phyloP scores from a whole-genome alignment of 1,140 invertebrate species.

The Asbolus verrucosus region DNA sequence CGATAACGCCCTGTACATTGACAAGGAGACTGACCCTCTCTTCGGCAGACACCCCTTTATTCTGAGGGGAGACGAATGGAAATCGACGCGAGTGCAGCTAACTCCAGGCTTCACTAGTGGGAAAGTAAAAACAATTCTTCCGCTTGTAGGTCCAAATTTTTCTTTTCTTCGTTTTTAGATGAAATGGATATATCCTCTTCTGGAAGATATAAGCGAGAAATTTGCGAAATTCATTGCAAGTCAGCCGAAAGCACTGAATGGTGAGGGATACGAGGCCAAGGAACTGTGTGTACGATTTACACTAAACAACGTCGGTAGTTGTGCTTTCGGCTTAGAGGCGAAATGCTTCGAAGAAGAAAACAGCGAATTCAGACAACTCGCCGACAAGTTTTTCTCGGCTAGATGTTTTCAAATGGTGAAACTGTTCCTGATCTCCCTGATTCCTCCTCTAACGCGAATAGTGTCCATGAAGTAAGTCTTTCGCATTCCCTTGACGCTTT shows the following conservation, averaged over 20 bases:
- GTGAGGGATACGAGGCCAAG: constrained; percentile 46
- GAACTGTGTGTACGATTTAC: constrained; percentile 52
- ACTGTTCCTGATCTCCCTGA: constrained; percentile 18
- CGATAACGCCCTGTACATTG: constrained; percentile 62
- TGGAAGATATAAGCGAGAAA: constrained; percentile 43
- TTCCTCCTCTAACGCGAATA: constrained; percentile 24
- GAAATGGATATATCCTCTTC: constrained; percentile 55
- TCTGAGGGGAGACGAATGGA: constrained; percentile 61
- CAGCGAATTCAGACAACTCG: constrained; percentile 46
- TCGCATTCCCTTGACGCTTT: constrained; percentile 8
- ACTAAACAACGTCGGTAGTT: constrained; percentile 54
- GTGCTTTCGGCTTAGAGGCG: constrained; percentile 56
- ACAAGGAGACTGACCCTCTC: constrained; percentile 61
- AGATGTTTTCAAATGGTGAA: constrained; percentile 9
- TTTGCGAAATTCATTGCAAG: constrained; percentile 47
- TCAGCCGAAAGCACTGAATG: constrained; percentile 12
- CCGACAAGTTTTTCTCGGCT: constrained; percentile 1
- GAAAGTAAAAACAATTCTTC: too few relatives aligned
- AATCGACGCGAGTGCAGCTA: constrained; percentile 61
- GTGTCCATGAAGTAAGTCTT: constrained; percentile 33
- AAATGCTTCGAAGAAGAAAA: constrained; percentile 50
- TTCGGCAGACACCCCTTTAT: constrained; percentile 61
- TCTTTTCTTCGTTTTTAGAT: constrained; percentile 61
- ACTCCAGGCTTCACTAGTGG: constrained; percentile 64
- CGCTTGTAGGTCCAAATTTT: not conserved